Base-by-base conservation (phyloP, 2,888 invertebrate genomes). In the Biston betularia region DNA sequence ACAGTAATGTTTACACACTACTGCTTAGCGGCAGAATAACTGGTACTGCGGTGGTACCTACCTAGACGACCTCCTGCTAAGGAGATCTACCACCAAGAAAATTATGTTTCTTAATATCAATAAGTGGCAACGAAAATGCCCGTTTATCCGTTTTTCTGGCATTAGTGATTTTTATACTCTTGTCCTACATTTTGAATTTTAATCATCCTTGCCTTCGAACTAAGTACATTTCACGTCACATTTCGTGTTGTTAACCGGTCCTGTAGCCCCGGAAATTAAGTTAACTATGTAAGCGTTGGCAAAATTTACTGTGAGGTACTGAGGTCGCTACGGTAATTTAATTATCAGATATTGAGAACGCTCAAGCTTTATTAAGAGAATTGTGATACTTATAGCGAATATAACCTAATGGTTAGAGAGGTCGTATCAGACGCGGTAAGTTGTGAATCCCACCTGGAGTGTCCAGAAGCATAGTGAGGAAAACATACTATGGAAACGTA, bases 311-410 rank as follows among this genome's bases (percentile, higher is more conserved):
- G 59, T 59, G 58, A 24, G 24, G 24, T 24, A 24, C 24, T 24
- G 24, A 48, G 46, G 52, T 58, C 64, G 58, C 53, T 35, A 46
- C 45, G 42, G 53, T 64, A 53, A 64, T 58, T 53, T 57, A 8
- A 64, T 58, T 58, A 53, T 58, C 24, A 46, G 45, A 40, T 50
- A 57, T 57, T 57, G 52, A 63, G 50, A 57, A 53, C 53, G 44
- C 45, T 52, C 53, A 12, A 33, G 45, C 15, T 53, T 53, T 46
- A 45, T 53, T 50, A 44, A 52, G 45, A 60, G 15, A 44, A 52
- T 52, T 38, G n/a, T 53, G 24, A 40, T 58, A 24, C 10, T 40
- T 40, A 40, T 9, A 24, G 24, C 24, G 24, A 24, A 24, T 24
- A 24, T 24, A 24, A 24, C 24, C 3, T 3, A 24, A 24, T 24